Conservation (phyloP, 2,797 vertebrate genomes). For the Gastrophryne carolinensis region DNA sequence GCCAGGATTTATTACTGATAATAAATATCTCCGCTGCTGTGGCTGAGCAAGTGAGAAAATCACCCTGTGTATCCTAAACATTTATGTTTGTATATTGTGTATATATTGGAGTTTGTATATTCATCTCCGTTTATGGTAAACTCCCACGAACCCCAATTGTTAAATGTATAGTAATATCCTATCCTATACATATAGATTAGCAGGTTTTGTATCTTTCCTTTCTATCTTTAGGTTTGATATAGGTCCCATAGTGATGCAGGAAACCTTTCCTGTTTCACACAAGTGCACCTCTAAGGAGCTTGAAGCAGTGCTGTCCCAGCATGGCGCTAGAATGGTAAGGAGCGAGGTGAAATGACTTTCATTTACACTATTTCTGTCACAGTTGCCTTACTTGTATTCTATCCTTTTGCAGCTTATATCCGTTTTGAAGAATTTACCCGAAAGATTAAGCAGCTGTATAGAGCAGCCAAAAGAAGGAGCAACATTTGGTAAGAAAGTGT, state of each 20-base stretch:
- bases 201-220: background rate
- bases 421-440: constrained; percentile 79
- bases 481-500: constrained; percentile 86
- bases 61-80: too few species aligned
- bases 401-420: constrained; percentile 77
- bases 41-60: too few species aligned
- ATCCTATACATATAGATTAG: too few species aligned
- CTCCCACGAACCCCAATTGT: too few species aligned
- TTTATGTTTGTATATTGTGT: too few species aligned
- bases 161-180: too few species aligned
- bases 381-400: background rate
- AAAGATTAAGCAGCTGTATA: constrained; percentile 71
- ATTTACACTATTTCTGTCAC: too few species aligned
- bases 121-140: too few species aligned
- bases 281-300: constrained; percentile 78
- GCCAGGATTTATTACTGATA: too few species aligned
- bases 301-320: constrained; percentile 71
- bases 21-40: too few species aligned
- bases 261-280: constrained; percentile 74
- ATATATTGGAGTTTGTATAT: too few species aligned
- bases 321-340: constrained; percentile 83
- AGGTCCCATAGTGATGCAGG: constrained; percentile 87
- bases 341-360: background rate
- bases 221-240: constrained; percentile 81
- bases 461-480: constrained; percentile 79